Percentiles rank a stretch among this genome's conserved stretches.
phyloP scores from a whole-genome alignment of 2,797 vertebrate genomes.

The Tadarida brasiliensis region DNA sequence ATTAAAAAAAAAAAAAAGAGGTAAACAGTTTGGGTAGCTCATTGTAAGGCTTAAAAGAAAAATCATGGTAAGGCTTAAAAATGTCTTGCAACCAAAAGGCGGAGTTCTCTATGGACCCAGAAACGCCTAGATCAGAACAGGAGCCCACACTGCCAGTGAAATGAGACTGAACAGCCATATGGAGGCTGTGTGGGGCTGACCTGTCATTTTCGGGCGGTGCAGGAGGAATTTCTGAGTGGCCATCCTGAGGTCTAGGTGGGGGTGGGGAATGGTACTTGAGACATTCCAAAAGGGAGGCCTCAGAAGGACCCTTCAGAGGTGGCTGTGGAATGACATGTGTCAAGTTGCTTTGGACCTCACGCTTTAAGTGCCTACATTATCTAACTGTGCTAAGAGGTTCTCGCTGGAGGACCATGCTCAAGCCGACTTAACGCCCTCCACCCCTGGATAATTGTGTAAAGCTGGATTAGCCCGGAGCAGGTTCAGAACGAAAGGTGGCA shows the following conservation, averaged over 20 bases:
- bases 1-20: background rate
- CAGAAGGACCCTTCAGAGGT: constrained; percentile 37
- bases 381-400: constrained; percentile 81
- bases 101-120: constrained; percentile 31
- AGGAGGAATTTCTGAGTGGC: constrained; percentile 43
- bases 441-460: constrained; percentile 63
- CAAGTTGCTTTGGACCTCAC: constrained; percentile 74
- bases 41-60: constrained; percentile 39
- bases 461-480: constrained; percentile 54
- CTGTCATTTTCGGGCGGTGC: background rate
- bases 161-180: constrained; percentile 29
- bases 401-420: constrained; percentile 74
- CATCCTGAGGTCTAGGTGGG: constrained; percentile 59
- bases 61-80: constrained; percentile 27
- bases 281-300: constrained; percentile 55
- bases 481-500: constrained; percentile 57
- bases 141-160: constrained; percentile 60
- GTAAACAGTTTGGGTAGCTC: constrained; percentile 57
- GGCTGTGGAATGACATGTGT: constrained; percentile 60
- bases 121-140: constrained; percentile 52
- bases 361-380: constrained; percentile 78
- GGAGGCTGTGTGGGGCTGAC: constrained; percentile 53
- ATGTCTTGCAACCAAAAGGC: constrained; percentile 51
- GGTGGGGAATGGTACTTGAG: constrained; percentile 61
- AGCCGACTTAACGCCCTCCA: constrained; percentile 45